Base-by-base conservation (phyloP, 2,888 invertebrate genomes). In the Trisateles emortualis region DNA sequence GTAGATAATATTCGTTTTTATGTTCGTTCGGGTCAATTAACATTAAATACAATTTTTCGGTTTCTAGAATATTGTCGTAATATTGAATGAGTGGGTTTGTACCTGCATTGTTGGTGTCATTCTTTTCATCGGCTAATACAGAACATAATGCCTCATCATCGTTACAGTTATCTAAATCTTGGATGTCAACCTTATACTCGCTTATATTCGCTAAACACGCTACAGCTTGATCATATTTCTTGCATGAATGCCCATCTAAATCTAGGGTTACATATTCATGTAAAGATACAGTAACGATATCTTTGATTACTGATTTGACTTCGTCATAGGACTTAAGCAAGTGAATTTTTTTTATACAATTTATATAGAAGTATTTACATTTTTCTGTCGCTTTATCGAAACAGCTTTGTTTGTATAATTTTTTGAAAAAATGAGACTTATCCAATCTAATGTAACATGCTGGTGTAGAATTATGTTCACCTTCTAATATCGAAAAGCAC, bases 341-440 rank as follows among this genome's bases (percentile, higher is more conserved):
- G 26, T 50, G 47, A 36, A 47, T 59, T 43, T 38, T 32, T 50
- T 54, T 53, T 42, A 51, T 47, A 35, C 50, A 54, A 40, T 51
- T 51, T 11, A 59, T 59, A 54, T 59, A 54, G 24, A 58, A 59
- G 26, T 40, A 13, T 47, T 54, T 59, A 22, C 50, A 52, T 48
- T 57, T 59, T 47, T 53, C 50, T 32, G 50, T 13, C 8, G 40
- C 30, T 47, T 54, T 50, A 0, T 50, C 47, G 8, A 54, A 59
- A 50, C 53, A 49, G 26, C 40, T 43, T 54, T 59, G 59, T 44
- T 51, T 54, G 19, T 43, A 44, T 35, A 51, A 36, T 47, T 50
- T 59, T 53, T 54, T 50, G 9, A 47, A 32, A 50, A 59, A 59
- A 48, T 59, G 59, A 14, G 53, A 59, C 30, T 59, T 54, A 40